These are phyloP conservation scores for Pachyseris speciosa DNA, from an alignment of 64 coral and sea anemone species.

Conservation along the genomic window DNA sequence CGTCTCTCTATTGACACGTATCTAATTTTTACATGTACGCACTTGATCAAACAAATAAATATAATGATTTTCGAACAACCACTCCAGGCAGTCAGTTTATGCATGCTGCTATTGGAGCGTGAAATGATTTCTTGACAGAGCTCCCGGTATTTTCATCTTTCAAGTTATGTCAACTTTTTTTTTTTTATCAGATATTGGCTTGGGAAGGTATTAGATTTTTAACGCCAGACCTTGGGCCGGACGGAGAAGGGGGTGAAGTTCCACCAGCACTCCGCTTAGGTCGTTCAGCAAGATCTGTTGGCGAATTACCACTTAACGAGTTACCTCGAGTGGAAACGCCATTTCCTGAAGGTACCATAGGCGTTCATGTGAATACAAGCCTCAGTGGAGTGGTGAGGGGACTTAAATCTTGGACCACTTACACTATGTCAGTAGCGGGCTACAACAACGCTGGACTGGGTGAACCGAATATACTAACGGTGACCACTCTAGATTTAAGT, in stretches of 20 bases:
- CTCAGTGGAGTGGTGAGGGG: neutral
- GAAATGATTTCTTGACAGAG: too few species aligned
- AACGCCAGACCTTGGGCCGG: too few species aligned
- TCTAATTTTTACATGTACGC: too few species aligned
- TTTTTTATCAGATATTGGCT: neutral
- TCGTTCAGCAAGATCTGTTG: neutral
- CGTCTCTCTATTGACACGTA: too few species aligned
- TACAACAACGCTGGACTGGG: conserved; percentile 30
- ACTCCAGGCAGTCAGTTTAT: too few species aligned
- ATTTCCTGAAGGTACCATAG: neutral
- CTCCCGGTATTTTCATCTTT: too few species aligned
- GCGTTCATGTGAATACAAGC: neutral
- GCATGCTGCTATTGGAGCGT: too few species aligned
- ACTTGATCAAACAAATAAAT: too few species aligned
- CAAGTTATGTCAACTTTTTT: too few species aligned
- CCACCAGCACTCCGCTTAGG: neutral
- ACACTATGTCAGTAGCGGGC: neutral
- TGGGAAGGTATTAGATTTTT: neutral
- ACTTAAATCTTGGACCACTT: conserved; percentile 5
- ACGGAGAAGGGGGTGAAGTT: neutral
- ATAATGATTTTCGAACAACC: too few species aligned
- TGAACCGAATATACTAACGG: neutral
- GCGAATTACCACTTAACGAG: neutral
- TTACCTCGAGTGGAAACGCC: neutral
- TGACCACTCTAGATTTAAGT: conserved; percentile 19